These are phyloP conservation scores for Epizoanthus ramosus DNA, from an alignment of 92 coral and sea anemone genomes.

Conservation along the genomic window DNA sequence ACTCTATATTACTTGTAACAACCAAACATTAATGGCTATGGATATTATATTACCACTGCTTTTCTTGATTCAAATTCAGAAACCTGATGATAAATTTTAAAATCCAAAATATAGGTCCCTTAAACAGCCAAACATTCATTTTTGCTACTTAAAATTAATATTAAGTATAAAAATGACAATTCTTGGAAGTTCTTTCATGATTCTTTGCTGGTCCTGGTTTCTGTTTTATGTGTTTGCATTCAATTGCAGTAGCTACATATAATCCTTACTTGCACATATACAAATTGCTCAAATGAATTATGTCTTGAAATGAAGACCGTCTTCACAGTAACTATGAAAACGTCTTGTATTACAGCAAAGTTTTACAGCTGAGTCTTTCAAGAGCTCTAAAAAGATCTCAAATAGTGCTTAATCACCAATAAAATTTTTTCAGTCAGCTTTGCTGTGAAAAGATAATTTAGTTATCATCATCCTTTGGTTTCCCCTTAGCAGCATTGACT, in stretches of 20 bases:
- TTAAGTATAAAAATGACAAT: background rate
- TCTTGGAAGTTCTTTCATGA: background rate
- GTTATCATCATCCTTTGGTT: constrained; percentile 5
- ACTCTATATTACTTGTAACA: background rate
- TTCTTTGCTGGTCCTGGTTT: background rate
- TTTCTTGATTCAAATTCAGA: background rate
- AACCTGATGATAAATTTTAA: too few species aligned
- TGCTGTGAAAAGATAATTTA: background rate
- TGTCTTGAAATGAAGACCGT: background rate
- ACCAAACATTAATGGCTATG: background rate
- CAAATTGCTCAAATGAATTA: background rate
- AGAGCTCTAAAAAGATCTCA: background rate
- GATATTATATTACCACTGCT: background rate
- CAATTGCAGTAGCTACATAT: too few species aligned
- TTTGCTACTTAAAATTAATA: background rate
- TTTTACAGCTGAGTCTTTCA: background rate
- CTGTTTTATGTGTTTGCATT: too few species aligned
- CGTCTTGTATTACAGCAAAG: background rate
- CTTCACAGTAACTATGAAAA: background rate
- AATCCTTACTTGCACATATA: too few species aligned
- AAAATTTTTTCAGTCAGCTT: background rate
- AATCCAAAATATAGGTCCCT: too few species aligned
- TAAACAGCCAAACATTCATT: background rate
- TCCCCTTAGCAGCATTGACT: background rate
- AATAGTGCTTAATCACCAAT: background rate